Base-by-base conservation (phyloP, 1,140 invertebrate species). In the Ganaspis sp. region DNA sequence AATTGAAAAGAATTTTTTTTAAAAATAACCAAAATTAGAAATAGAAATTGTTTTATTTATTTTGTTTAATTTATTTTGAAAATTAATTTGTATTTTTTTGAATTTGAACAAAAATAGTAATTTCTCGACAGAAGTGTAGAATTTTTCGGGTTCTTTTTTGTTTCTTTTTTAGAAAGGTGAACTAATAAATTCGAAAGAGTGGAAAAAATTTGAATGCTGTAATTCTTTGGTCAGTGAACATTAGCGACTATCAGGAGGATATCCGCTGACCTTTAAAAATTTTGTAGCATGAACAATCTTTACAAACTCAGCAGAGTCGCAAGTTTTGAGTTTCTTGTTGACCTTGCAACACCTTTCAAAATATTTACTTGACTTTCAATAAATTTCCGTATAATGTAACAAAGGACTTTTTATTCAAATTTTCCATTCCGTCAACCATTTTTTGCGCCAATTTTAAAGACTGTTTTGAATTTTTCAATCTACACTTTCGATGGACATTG, bases 201-300 rank as follows among this genome's bases (percentile, higher is more conserved):
- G 2, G 26, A 26, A 29, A 64, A 64, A 64, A 64, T 26, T 34
- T 15, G 23, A 29, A 34, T 64, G 9, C 23, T 26, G n/a, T 29
- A 64, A 64, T 64, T 64, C 26, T 34, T 34, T 34, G 58, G 23
- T 64, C 23, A 29, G 58, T 29, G 58, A 64, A 64, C 58, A 26
- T 64, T 29, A 45, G 15, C 1, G 3, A 49, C 45, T 34, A 64
- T 64, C 58, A 64, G 29, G 58, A 64, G 23, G 58, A 64, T 64
- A 64, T 64, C 58, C 58, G 58, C 58, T 64, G 58, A 64, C 58
- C 58, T 64, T 64, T 34, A 64, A 64, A 64, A 64, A 64, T n/a
- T 29, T 29, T 34, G 58, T 29, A 64, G 58, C 26, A 64, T 64
- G 58, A 29, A 64, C 58, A 64, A 64, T 64, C 58, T 64, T 64